These are phyloP conservation scores for Delia radicum DNA, from an alignment of 1,140 invertebrate genomes.

Conservation along the genomic window DNA sequence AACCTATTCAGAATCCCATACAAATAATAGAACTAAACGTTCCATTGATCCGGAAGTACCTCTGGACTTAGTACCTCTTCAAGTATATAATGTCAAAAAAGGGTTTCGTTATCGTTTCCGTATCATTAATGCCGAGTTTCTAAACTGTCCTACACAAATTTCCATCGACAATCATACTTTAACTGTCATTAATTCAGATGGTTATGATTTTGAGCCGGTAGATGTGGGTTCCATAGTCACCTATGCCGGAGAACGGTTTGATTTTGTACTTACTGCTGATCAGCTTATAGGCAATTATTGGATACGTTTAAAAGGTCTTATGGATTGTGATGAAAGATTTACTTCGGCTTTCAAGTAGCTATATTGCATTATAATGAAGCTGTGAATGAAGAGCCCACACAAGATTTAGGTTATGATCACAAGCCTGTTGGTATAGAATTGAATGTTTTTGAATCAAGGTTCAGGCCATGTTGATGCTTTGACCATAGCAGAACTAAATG, in stretches of 20 bases:
- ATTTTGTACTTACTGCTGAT: constrained; percentile 78
- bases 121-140: constrained; percentile 82
- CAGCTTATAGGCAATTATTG: constrained; percentile 77
- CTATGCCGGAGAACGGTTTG: constrained; percentile 85
- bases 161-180: constrained; percentile 84
- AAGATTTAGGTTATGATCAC: constrained; percentile 62
- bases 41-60: constrained; percentile 31
- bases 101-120: constrained; percentile 79
- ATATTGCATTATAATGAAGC: constrained; percentile 79
- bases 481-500: constrained; percentile 69
- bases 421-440: constrained; percentile 68
- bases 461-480: constrained; percentile 66
- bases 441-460: constrained; percentile 77
- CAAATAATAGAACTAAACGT: constrained; percentile 6
- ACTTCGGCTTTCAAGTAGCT: constrained; percentile 79
- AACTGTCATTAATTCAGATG: constrained; percentile 76
- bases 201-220: constrained; percentile 73
- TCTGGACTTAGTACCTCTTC: constrained; percentile 45
- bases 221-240: constrained; percentile 76
- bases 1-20: too few relatives aligned
- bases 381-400: constrained; percentile 60
- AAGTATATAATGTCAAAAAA: constrained; percentile 57
- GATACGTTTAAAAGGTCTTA: constrained; percentile 79
- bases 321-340: constrained; percentile 82
- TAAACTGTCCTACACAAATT: constrained; percentile 85